phyloP scores from a whole-genome alignment of 2,888 invertebrate genomes.

The Cremastobaeus sp. region DNA sequence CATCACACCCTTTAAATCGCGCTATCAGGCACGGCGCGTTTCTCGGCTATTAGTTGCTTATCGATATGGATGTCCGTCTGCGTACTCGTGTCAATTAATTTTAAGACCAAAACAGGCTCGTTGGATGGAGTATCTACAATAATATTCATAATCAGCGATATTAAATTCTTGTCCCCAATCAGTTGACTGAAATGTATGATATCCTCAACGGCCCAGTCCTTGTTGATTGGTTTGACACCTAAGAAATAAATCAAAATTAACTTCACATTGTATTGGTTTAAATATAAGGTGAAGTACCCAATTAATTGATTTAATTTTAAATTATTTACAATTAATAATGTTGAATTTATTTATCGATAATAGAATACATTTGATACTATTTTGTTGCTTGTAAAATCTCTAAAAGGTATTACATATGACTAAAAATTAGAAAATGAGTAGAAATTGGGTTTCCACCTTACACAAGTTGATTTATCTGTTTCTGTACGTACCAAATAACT shows the following conservation, averaged over 20 bases:
- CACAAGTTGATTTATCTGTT: constrained; percentile 10
- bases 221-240: constrained; percentile 81
- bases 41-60: constrained; percentile 82
- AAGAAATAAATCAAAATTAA: constrained; percentile 48
- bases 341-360: too few relatives aligned
- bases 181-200: constrained; percentile 86
- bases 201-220: constrained; percentile 87
- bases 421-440: too few relatives aligned
- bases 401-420: too few relatives aligned
- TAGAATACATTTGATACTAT: too few relatives aligned
- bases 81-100: constrained; percentile 85
- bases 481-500: constrained; percentile 80
- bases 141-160: constrained; percentile 83
- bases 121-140: constrained; percentile 82
- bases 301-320: constrained; percentile 18
- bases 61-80: constrained; percentile 84
- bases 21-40: constrained; percentile 76
- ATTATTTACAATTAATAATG: too few relatives aligned
- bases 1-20: too few relatives aligned
- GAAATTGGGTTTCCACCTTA: too few relatives aligned
- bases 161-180: constrained; percentile 85
- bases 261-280: too few relatives aligned
- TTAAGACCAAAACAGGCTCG: constrained; percentile 82
- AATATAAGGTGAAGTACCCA: neutral
- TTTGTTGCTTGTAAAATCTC: too few relatives aligned